phyloP scores from a whole-genome alignment of 2,113 vertebrate genomes.

The Micronycteris hirsuta region DNA sequence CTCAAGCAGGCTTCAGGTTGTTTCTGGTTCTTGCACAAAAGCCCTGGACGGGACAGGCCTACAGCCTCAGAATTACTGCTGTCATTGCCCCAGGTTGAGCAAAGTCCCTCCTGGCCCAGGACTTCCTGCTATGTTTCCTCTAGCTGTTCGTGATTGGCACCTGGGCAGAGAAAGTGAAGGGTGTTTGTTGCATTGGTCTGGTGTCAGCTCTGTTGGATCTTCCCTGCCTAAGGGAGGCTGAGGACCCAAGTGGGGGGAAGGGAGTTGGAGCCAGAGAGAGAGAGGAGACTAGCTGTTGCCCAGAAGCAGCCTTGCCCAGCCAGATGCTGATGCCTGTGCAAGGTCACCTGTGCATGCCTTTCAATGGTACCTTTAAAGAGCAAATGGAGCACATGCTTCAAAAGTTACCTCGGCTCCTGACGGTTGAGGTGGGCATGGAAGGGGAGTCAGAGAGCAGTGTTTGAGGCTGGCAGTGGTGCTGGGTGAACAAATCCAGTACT shows the following conservation, averaged over 20 bases:
- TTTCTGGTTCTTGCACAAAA: background rate
- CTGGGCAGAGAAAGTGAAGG: background rate
- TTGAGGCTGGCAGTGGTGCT: background rate
- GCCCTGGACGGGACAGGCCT: too few relatives aligned
- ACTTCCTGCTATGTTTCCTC: background rate
- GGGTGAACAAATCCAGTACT: background rate
- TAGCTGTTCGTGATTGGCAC: background rate
- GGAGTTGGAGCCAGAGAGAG: background rate
- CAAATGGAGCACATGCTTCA: background rate
- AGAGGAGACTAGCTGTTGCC: background rate
- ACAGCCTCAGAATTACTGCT: background rate
- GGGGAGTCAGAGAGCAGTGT: background rate
- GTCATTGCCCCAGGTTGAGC: background rate
- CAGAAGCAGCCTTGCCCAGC: background rate
- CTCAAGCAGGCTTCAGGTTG: background rate
- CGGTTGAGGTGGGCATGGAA: background rate
- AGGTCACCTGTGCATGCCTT: background rate
- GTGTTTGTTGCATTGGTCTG: background rate
- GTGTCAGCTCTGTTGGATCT: background rate
- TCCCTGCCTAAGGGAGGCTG: background rate
- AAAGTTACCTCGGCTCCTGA: background rate
- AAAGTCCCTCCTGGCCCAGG: background rate
- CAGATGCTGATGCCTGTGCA: rapidly evolving
- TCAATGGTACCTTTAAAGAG: background rate
- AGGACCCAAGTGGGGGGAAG: background rate